Evolutionary conservation across 2,113 vertebrate genomes (phyloP).

Genomic region (Cyanoliseus patagonus): DNA sequence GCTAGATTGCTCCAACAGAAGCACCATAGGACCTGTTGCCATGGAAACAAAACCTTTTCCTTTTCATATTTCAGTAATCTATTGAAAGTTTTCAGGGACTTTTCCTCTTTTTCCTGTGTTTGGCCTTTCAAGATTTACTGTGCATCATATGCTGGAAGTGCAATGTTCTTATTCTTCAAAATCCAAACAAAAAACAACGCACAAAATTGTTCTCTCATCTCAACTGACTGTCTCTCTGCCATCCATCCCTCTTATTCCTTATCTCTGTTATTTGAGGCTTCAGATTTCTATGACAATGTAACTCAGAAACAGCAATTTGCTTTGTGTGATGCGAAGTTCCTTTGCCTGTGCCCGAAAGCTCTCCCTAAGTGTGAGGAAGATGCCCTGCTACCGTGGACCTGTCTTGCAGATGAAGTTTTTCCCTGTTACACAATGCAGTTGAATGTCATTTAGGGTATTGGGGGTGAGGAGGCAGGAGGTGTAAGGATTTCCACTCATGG

Average conservation of each 20-base stretch:
- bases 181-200: background rate
- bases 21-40: constrained; percentile 65
- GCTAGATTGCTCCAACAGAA: constrained; percentile 65
- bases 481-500: constrained; percentile 17
- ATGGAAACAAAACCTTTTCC: constrained; percentile 71
- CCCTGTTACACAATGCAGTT: background rate
- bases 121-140: constrained; percentile 54
- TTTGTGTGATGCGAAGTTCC: background rate
- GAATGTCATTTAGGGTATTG: background rate
- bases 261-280: constrained; percentile 44
- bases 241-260: constrained; percentile 14
- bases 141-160: background rate
- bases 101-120: constrained; percentile 31
- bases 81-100: constrained; percentile 51
- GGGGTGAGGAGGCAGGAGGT: background rate
- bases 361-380: background rate
- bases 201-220: background rate
- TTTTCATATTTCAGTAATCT: constrained; percentile 57
- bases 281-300: constrained; percentile 27
- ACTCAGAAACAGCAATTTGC: constrained; percentile 42
- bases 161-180: background rate
- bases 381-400: background rate
- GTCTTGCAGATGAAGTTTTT: background rate
- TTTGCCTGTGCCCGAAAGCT: background rate
- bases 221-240: background rate